These are phyloP conservation scores for Spilosoma lubricipeda DNA, from an alignment of 2,888 invertebrate genomes.

Conservation along the genomic window DNA sequence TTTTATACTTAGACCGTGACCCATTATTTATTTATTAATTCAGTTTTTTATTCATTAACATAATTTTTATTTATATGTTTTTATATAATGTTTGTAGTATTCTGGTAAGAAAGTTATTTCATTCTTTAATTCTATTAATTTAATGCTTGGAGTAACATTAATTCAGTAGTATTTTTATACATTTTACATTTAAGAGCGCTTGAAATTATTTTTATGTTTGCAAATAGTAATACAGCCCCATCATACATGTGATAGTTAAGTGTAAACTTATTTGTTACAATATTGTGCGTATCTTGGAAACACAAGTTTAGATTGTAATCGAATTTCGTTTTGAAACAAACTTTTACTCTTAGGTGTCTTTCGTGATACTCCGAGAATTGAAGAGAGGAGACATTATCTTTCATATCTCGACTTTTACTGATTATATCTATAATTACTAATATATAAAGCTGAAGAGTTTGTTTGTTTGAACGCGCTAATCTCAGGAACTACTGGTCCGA, in stretches of 20 bases:
- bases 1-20: conserved; percentile 16
- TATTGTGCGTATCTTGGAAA: background rate
- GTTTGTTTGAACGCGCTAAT: too few species aligned
- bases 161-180: background rate
- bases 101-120: conserved; percentile 11
- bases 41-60: conserved; percentile 25
- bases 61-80: conserved; percentile 24
- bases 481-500: too few species aligned
- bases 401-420: too few species aligned
- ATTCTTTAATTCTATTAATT: background rate
- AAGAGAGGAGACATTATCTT: too few species aligned
- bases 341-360: background rate
- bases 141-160: background rate
- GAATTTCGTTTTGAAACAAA: background rate
- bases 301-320: background rate
- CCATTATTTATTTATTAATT: conserved; percentile 20
- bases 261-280: background rate
- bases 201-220: too few species aligned
- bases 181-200: background rate
- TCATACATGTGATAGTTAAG: too few species aligned
- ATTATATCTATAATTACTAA: too few species aligned
- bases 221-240: too few species aligned
- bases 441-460: too few species aligned
- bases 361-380: too few species aligned
- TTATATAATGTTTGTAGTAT: conserved; percentile 13